A percentile compares a stretch with the other conserved stretches of the same genome.
Evolutionary conservation across 1,140 invertebrate species (phyloP).

Genomic region (Agrypnia vestita): DNA sequence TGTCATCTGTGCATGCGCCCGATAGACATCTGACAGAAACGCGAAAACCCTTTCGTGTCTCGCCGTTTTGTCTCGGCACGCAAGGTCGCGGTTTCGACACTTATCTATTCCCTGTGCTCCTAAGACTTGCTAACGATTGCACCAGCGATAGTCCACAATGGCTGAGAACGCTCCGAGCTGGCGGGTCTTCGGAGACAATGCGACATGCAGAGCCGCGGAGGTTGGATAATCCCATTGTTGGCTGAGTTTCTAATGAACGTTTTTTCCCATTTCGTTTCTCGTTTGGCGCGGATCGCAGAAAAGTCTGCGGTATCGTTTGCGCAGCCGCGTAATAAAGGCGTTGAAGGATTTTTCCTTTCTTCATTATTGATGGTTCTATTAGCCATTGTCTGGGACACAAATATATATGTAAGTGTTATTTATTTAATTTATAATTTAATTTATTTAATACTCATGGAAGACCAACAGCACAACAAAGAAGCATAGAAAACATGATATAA

Average conservation of each 20-base stretch:
- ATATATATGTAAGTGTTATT: too few species aligned
- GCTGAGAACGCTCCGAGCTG: slow-evolving; percentile 47
- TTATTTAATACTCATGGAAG: too few species aligned
- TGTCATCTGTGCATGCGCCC: not conserved
- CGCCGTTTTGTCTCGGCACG: slow-evolving; percentile 31
- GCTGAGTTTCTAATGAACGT: slow-evolving; percentile 24
- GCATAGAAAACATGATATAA: too few species aligned
- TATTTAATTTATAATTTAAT: too few species aligned
- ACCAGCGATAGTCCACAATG: slow-evolving; percentile 51
- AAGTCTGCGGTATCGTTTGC: not conserved
- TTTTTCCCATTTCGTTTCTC: not conserved
- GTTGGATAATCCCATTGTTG: slow-evolving; percentile 29
- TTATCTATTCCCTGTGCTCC: not conserved
- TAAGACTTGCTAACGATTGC: slow-evolving; percentile 44
- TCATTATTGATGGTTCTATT: not conserved
- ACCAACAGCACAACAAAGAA: too few species aligned
- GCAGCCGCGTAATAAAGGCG: not conserved
- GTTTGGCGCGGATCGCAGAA: not conserved
- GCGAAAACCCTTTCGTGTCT: slow-evolving; percentile 16
- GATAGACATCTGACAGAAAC: not conserved
- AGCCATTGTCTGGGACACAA: not conserved
- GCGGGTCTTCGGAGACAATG: slow-evolving; percentile 38
- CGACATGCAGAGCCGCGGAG: not conserved
- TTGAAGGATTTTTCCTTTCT: slow-evolving; percentile 22
- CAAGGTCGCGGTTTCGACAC: slow-evolving; percentile 25